A percentile compares a stretch with the other conserved stretches of the same genome.
Evolutionary conservation across 2,888 invertebrate genomes (phyloP).

Genomic region (Scaptomyza caliginosa): DNA sequence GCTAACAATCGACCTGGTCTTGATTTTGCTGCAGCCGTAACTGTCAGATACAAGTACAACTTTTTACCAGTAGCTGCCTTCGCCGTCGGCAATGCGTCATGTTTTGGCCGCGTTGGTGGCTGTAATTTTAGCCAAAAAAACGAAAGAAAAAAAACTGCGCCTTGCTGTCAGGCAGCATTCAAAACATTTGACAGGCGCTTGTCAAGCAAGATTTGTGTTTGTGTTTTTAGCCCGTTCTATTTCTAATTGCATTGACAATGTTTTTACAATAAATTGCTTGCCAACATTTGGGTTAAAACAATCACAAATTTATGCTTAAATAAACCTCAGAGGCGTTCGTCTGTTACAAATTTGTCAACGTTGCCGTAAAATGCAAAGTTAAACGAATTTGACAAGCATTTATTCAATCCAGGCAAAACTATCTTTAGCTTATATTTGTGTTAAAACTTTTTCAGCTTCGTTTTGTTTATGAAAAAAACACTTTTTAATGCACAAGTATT

Average conservation of each 20-base stretch:
- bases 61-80: conserved; percentile 47
- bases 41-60: conserved; percentile 45
- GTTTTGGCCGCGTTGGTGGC: conserved; percentile 36
- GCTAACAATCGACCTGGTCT: conserved; percentile 1
- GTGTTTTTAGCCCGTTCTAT: conserved; percentile 21
- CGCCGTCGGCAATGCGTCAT: conserved; percentile 70
- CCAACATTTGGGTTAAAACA: conserved; percentile 75
- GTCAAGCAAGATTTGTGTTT: conserved; percentile 62
- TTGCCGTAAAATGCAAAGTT: conserved; percentile 36
- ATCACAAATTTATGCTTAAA: conserved; percentile 70
- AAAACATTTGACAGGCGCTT: conserved; percentile 63
- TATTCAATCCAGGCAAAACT: too few species aligned
- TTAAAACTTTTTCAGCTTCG: too few species aligned
- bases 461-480: too few species aligned
- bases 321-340: conserved; percentile 71
- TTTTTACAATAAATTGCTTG: conserved; percentile 79
- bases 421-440: too few species aligned
- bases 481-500: background rate
- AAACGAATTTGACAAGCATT: conserved; percentile 69
- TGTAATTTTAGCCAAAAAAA: conserved; percentile 69
- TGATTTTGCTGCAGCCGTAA: conserved; percentile 17
- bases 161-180: conserved; percentile 55
- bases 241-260: conserved; percentile 76
- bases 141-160: conserved; percentile 33
- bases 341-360: conserved; percentile 75